phyloP scores from a whole-genome alignment of 2,888 invertebrate genomes.

The Apocheima hispidaria region DNA sequence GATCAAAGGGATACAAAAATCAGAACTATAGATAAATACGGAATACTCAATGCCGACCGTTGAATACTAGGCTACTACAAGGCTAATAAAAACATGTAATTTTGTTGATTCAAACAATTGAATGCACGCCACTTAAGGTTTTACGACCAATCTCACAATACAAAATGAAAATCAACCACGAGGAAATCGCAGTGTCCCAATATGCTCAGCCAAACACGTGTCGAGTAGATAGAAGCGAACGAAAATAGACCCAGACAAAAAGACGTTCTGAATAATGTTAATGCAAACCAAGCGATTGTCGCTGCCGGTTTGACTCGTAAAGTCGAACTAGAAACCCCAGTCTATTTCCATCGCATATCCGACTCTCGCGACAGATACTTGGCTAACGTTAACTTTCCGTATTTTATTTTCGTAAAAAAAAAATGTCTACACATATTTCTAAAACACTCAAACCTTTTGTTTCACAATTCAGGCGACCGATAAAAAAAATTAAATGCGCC shows the following conservation, averaged over 20 bases:
- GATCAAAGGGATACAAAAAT: not conserved
- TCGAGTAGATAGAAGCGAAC: slow-evolving; percentile 30
- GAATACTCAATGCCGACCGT: not conserved
- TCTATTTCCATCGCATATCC: slow-evolving; percentile 72
- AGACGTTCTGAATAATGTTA: slow-evolving; percentile 59
- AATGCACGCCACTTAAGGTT: slow-evolving; percentile 14
- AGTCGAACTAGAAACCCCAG: slow-evolving; percentile 67
- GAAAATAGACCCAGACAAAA: slow-evolving; percentile 49
- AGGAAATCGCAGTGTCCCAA: slow-evolving; percentile 27
- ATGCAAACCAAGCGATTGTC: slow-evolving; percentile 63
- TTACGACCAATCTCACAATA: slow-evolving; percentile 31
- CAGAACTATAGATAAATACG: not conserved
- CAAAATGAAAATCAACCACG: slow-evolving; percentile 22
- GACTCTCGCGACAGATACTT: slow-evolving; percentile 76
- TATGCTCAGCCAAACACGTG: slow-evolving; percentile 29
- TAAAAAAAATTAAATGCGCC: slow-evolving; percentile 44
- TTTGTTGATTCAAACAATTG: slow-evolving; percentile 1
- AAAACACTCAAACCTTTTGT: slow-evolving; percentile 71
- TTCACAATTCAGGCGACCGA: slow-evolving; percentile 51
- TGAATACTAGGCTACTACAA: too few relatives aligned
- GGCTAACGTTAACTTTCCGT: slow-evolving; percentile 73
- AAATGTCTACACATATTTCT: slow-evolving; percentile 59
- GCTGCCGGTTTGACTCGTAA: slow-evolving; percentile 58
- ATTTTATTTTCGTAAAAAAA: slow-evolving; percentile 79
- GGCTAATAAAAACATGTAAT: slow-evolving; percentile 14